Evolutionary conservation across 92 coral and sea anemone genomes (phyloP).

Genomic region (Meandrina meandrites): DNA sequence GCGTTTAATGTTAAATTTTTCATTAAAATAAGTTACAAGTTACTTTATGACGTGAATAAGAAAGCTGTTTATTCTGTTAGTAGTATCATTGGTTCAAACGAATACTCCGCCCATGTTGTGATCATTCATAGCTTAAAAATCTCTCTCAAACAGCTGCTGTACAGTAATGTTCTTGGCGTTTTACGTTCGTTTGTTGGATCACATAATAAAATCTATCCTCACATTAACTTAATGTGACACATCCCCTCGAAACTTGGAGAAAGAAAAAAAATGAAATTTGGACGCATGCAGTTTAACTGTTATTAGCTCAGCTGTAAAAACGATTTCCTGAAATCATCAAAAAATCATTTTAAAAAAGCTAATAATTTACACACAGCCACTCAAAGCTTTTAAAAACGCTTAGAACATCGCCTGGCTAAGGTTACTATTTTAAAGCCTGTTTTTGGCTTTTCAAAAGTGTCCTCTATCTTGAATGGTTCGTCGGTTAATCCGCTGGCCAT

Average conservation of each 20-base stretch:
- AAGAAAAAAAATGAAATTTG: background rate
- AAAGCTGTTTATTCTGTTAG: background rate
- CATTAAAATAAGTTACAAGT: background rate
- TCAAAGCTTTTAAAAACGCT: background rate
- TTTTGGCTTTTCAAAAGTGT: background rate
- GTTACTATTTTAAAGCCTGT: background rate
- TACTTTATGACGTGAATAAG: background rate
- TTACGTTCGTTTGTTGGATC: background rate
- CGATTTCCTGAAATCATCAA: background rate
- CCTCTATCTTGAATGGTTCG: background rate
- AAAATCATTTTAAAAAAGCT: background rate
- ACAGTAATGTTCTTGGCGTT: background rate
- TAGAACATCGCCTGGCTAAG: background rate
- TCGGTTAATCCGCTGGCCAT: background rate
- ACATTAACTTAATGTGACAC: background rate
- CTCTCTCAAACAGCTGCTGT: background rate
- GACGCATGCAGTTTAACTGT: background rate
- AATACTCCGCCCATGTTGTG: background rate
- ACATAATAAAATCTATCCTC: background rate
- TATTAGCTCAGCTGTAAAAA: constrained; percentile 13
- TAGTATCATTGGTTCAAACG: background rate
- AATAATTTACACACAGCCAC: background rate
- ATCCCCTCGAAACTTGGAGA: background rate
- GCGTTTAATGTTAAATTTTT: background rate
- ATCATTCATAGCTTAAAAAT: background rate